Base-by-base conservation (phyloP, 2,888 invertebrate species). In the Agrilus cyanescens region DNA sequence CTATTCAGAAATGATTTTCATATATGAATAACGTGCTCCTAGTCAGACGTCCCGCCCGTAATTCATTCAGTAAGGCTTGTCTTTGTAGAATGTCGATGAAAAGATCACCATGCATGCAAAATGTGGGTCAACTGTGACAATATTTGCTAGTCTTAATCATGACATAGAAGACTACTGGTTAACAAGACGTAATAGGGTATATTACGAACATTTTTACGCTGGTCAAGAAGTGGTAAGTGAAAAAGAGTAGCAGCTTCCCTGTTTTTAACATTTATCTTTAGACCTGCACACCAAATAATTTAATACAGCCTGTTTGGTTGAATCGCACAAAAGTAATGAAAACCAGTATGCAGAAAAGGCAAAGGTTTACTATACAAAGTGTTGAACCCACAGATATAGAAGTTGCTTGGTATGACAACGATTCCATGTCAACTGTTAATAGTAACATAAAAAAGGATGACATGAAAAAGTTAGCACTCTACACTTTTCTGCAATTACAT, bases 231-330 rank as follows among this genome's bases (percentile, higher is more conserved):
- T 67, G 49, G 66, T 67, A 57, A 54, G 60, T 54, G 16, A 34
- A 38, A 33, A 31, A 33, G 39, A 37, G 5, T 12, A 25, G 13
- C 10, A 32, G 12, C 14, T 32, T 12, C n/a, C 13, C 25, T 15
- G 4, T 34, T 31, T 14, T 8, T 20, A 29, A 18, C 15, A 10
- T 16, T 15, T 10, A 15, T 46, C 68, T 66, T 48, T 54, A 72
- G 54, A 59, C 60, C 4, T 69, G 68, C 49, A 69, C 70, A 12
- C 69, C 71, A 47, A 53, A 81, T 12, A 76, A 81, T 34, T 68
- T 90, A 43, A 83, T 86, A 54, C 80, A 78, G 47, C 85, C 86
- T 2, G 81, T 82, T 57, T 89, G 93, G 85, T 69, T 90, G 15
- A 75, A 82, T 44, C 75, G 82, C 50, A 80, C 84, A 6, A 82